These are phyloP conservation scores for Cisticola juncidis DNA, from an alignment of 2,113 vertebrate species.

Conservation along the genomic window DNA sequence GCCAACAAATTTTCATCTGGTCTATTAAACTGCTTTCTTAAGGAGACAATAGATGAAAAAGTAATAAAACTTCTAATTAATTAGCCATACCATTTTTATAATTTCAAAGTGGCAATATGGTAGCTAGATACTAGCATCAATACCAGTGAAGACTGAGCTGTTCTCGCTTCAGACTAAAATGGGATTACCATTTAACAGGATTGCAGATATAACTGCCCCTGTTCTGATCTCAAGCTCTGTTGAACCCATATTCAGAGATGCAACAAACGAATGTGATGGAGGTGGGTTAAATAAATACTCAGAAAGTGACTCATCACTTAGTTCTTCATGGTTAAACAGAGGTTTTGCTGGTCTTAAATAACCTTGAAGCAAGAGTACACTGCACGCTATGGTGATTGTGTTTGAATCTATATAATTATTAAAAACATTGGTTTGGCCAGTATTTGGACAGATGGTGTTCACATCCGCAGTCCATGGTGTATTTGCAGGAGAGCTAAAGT, in stretches of 20 bases:
- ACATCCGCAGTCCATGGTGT: conserved; percentile 26
- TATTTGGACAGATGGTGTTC: conserved; percentile 59
- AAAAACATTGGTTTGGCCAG: conserved; percentile 27
- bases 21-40: not conserved
- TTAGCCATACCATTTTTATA: not conserved
- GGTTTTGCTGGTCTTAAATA: conserved; percentile 24
- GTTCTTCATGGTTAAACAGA: not conserved
- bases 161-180: not conserved
- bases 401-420: conserved; percentile 40
- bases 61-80: not conserved
- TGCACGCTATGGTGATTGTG: not conserved
- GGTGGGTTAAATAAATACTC: not conserved
- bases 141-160: not conserved
- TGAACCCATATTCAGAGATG: not conserved
- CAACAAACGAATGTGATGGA: not conserved
- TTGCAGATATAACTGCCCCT: not conserved
- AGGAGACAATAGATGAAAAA: not conserved
- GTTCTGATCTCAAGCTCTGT: not conserved
- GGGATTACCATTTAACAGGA: not conserved
- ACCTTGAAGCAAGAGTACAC: not conserved
- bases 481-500: conserved; percentile 61
- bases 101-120: not conserved
- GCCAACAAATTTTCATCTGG: not conserved
- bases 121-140: not conserved
- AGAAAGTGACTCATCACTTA: not conserved